A percentile compares a stretch with the other conserved stretches of the same genome.
Evolutionary conservation across 2,113 vertebrate species (phyloP).

Genomic region (Pachycephala philippinensis): DNA sequence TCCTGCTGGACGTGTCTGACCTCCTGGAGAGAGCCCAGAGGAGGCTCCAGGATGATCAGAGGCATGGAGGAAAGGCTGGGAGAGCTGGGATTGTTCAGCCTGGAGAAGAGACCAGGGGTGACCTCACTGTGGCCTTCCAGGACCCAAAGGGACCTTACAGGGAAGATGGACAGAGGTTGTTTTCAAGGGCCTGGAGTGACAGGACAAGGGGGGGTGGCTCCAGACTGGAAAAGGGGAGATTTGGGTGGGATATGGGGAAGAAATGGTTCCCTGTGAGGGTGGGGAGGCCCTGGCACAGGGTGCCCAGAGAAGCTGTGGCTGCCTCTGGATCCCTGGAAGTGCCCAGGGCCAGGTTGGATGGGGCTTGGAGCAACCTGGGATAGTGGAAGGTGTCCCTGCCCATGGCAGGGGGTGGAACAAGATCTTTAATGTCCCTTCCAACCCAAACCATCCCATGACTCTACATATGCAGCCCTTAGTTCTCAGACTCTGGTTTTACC

Average conservation of each 20-base stretch:
- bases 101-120: background rate
- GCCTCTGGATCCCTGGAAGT: background rate
- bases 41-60: background rate
- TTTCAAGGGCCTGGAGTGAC: background rate
- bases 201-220: background rate
- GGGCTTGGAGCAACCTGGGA: background rate
- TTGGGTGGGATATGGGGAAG: background rate
- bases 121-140: background rate
- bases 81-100: background rate
- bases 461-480: fast-evolving
- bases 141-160: background rate
- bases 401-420: background rate
- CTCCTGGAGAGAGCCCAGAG: background rate
- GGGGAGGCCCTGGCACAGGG: background rate
- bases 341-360: fast-evolving
- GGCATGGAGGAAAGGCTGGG: background rate
- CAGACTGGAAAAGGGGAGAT: background rate
- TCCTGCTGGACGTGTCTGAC: fast-evolving
- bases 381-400: background rate
- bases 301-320: background rate
- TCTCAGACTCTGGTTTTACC: background rate
- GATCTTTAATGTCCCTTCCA: background rate
- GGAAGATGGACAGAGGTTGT: background rate
- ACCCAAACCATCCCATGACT: background rate
- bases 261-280: background rate